Percentiles rank a stretch among this genome's conserved stretches.
phyloP scores from a whole-genome alignment of 2,797 vertebrate species.

The Podarcis lilfordi region DNA sequence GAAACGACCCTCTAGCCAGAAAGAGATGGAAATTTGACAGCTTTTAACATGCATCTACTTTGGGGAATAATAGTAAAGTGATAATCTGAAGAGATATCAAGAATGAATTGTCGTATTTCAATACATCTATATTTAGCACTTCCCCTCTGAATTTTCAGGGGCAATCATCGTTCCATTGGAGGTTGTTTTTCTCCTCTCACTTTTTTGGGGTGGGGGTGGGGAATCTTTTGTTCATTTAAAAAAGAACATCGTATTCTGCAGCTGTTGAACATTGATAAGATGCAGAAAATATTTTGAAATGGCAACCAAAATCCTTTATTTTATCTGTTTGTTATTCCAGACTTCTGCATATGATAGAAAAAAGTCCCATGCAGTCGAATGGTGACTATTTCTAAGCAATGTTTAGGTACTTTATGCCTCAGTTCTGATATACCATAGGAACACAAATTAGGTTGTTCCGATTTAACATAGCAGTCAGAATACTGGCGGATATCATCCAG shows the following conservation, averaged over 20 bases:
- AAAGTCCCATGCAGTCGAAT: fast-evolving
- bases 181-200: conserved; percentile 44
- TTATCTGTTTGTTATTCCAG: conserved; percentile 5
- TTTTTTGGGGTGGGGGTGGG: not conserved
- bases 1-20: conserved; percentile 9
- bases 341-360: not conserved
- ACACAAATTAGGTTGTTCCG: not conserved
- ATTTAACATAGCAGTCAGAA: not conserved
- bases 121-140: conserved; percentile 53
- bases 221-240: not conserved
- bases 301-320: not conserved
- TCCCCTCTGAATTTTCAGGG: conserved; percentile 42
- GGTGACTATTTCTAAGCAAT: fast-evolving
- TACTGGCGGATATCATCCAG: not conserved
- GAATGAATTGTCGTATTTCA: conserved; percentile 39
- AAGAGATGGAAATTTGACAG: not conserved
- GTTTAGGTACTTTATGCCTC: fast-evolving
- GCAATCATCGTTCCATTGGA: conserved; percentile 34
- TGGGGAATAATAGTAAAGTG: conserved; percentile 48
- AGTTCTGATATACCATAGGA: too few relatives aligned
- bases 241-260: not conserved
- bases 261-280: not conserved
- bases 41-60: conserved; percentile 3
- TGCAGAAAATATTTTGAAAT: conserved; percentile 1
- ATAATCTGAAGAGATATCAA: conserved; percentile 14